A percentile compares a stretch with the other conserved stretches of the same genome.
Conservation (phyloP, 2,113 vertebrate species). For the Spea multiplicata region DNA sequence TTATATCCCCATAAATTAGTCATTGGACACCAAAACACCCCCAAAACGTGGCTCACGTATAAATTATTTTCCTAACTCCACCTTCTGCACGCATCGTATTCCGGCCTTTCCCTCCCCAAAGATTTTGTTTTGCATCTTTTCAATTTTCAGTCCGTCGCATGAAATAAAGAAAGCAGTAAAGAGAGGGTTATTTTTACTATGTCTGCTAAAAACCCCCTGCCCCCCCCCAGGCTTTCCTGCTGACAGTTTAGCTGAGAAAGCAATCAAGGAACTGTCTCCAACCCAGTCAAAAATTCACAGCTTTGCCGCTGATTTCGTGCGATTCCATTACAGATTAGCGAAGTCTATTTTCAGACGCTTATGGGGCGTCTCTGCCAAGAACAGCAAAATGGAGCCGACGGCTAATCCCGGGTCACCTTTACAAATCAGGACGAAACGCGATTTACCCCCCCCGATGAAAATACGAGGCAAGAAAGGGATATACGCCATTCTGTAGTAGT, state of each 20-base stretch:
- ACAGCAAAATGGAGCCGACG: conserved; percentile 33
- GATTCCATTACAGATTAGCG: conserved; percentile 46
- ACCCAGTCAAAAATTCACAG: conserved; percentile 37
- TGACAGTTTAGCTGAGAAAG: conserved; percentile 44
- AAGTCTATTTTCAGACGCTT: conserved; percentile 44
- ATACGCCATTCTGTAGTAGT: too few relatives aligned
- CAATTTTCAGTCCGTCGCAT: too few relatives aligned
- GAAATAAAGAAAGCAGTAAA: too few relatives aligned
- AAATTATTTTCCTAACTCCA: too few relatives aligned
- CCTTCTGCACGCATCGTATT: too few relatives aligned
- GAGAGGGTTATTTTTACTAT: not conserved
- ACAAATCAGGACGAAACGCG: conserved; percentile 10
- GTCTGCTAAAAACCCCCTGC: conserved; percentile 14
- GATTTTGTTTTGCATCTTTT: too few relatives aligned
- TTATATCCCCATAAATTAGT: too few relatives aligned
- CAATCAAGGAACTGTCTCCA: conserved; percentile 44
- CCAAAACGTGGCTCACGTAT: too few relatives aligned
- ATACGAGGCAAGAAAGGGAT: too few relatives aligned
- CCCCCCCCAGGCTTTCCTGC: conserved; percentile 27
- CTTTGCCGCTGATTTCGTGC: conserved; percentile 42
- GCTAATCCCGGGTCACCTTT: conserved; percentile 45
- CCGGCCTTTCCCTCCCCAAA: too few relatives aligned
- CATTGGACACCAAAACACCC: too few relatives aligned
- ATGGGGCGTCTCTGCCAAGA: conserved; percentile 40
- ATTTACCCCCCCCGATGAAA: not conserved